Evolutionary conservation across 2,888 invertebrate species (phyloP).

Genomic region (Adineta ricciae): DNA sequence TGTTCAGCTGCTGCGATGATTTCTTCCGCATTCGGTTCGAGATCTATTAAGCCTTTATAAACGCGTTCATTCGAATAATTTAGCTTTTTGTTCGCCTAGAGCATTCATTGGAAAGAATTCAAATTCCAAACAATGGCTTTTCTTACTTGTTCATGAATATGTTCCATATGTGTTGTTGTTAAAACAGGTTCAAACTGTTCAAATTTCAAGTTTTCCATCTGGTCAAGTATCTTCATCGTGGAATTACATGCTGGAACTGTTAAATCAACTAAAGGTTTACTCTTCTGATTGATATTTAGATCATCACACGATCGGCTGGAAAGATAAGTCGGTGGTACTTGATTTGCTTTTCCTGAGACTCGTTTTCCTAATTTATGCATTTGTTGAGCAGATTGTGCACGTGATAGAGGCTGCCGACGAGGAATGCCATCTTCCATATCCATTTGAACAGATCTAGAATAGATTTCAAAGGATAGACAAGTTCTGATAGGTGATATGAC

Average conservation of each 20-base stretch:
- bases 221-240: constrained; percentile 7
- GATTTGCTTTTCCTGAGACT: background rate
- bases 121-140: background rate
- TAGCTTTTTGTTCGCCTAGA: constrained; percentile 17
- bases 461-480: background rate
- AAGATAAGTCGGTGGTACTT: background rate
- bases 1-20: constrained; percentile 2
- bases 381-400: background rate
- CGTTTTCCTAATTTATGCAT: background rate
- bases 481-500: background rate
- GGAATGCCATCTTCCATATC: constrained; percentile 11
- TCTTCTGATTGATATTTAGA: background rate
- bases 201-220: constrained; percentile 21
- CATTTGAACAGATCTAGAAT: background rate
- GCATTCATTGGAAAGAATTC: background rate
- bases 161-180: background rate
- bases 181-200: constrained; percentile 19
- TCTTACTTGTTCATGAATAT: background rate
- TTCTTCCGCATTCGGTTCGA: background rate
- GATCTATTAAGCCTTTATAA: background rate
- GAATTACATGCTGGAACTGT: background rate
- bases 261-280: background rate
- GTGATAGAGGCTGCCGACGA: background rate
- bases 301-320: background rate
- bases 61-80: constrained; percentile 12